phyloP scores from a whole-genome alignment of 2,888 invertebrate genomes.

The Carabus problematicus region DNA sequence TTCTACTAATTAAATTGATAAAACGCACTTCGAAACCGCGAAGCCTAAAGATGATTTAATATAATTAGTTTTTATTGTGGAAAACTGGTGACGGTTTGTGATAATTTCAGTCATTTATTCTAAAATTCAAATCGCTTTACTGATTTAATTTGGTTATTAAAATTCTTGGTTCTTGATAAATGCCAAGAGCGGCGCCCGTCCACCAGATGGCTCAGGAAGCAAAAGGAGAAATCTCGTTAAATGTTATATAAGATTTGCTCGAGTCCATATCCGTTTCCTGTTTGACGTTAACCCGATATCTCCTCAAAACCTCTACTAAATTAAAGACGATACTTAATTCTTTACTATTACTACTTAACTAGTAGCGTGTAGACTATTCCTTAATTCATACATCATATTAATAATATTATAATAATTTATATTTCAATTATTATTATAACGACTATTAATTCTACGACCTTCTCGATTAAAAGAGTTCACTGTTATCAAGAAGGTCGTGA shows the following conservation, averaged over 20 bases:
- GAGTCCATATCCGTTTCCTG: slow-evolving; percentile 8
- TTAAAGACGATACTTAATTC: too few species aligned
- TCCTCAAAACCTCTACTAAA: too few species aligned
- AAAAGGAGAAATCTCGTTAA: not conserved
- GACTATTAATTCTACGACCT: too few species aligned
- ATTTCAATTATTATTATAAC: too few species aligned
- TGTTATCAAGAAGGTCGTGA: too few species aligned
- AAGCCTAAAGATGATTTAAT: slow-evolving; percentile 18
- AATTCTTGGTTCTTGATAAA: slow-evolving; percentile 17
- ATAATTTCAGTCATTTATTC: slow-evolving; percentile 19
- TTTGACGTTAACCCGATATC: not conserved
- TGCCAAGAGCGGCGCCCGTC: slow-evolving; percentile 1
- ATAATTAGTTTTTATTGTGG: slow-evolving; percentile 25
- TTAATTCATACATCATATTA: too few species aligned
- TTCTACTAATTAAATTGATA: slow-evolving; percentile 23
- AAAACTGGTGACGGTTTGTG: not conserved
- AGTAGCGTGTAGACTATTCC: too few species aligned
- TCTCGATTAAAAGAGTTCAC: too few species aligned
- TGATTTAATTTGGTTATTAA: slow-evolving; percentile 17
- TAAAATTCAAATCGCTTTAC: slow-evolving; percentile 14
- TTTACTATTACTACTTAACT: too few species aligned
- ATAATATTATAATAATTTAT: too few species aligned
- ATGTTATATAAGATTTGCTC: slow-evolving; percentile 16
- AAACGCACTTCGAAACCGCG: slow-evolving; percentile 1
- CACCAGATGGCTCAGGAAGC: slow-evolving; percentile 1